Evolutionary conservation across 2,888 invertebrate species (phyloP).

Genomic region (Leucozona laternaria): DNA sequence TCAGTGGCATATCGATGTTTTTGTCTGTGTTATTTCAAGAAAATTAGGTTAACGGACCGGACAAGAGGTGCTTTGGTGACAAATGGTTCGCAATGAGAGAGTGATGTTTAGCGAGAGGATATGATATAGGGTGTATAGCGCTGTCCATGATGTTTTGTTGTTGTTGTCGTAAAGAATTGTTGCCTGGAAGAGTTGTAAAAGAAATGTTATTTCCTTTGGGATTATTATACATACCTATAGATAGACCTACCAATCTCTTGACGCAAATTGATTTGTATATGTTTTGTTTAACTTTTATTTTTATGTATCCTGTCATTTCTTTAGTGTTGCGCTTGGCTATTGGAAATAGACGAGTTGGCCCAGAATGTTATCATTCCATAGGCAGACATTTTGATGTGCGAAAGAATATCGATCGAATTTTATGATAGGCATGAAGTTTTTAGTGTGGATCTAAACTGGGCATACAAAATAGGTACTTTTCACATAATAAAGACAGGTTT

Average conservation of each 20-base stretch:
- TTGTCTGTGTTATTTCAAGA: slow-evolving; percentile 15
- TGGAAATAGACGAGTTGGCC: not conserved
- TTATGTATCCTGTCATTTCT: not conserved
- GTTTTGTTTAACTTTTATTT: slow-evolving; percentile 1
- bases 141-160: not conserved
- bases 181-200: not conserved
- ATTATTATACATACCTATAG: not conserved
- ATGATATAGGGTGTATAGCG: not conserved
- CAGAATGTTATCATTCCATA: not conserved
- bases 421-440: not conserved
- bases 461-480: not conserved
- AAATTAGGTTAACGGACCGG: slow-evolving; percentile 64
- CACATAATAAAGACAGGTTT: no score
- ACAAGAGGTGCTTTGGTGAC: slow-evolving; percentile 42
- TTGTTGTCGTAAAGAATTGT: not conserved
- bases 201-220: slow-evolving; percentile 25
- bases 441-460: not conserved
- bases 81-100: slow-evolving; percentile 45
- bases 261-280: slow-evolving; percentile 15
- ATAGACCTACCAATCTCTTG: not conserved
- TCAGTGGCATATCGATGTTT: slow-evolving; percentile 51
- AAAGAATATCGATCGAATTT: not conserved
- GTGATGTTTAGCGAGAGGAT: not conserved
- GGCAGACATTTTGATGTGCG: not conserved
- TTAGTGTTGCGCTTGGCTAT: not conserved